phyloP scores from a whole-genome alignment of 2,888 invertebrate species.

The Sphaeridia pumilis region DNA sequence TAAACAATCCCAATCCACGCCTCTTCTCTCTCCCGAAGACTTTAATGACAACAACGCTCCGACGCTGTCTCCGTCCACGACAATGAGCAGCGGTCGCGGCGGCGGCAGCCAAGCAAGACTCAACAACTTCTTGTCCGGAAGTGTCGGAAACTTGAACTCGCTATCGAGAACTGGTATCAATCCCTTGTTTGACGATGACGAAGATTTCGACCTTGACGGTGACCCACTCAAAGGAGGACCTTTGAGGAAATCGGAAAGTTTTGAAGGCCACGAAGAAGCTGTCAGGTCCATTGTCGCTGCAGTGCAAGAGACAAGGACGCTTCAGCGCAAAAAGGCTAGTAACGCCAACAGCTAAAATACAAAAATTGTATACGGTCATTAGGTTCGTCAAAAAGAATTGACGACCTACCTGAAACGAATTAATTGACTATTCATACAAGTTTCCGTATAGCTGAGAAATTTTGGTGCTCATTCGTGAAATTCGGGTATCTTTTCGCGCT shows the following conservation, averaged over 20 bases:
- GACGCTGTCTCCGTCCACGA: too few relatives aligned
- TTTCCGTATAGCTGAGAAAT: too few relatives aligned
- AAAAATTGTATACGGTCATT: too few relatives aligned
- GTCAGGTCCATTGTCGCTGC: constrained; percentile 55
- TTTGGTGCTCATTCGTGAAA: too few relatives aligned
- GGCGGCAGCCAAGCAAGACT: background rate
- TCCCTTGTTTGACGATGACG: constrained; percentile 37
- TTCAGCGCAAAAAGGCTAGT: constrained; percentile 39
- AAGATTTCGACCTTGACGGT: constrained; percentile 17
- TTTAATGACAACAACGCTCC: background rate
- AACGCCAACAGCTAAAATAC: too few relatives aligned
- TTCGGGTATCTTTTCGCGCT: too few relatives aligned
- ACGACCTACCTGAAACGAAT: too few relatives aligned
- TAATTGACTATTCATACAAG: too few relatives aligned
- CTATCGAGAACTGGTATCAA: constrained; percentile 22
- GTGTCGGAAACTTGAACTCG: constrained; percentile 30
- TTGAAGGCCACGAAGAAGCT: constrained; percentile 58
- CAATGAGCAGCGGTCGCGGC: too few relatives aligned
- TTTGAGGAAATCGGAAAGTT: constrained; percentile 50
- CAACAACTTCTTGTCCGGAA: constrained; percentile 21
- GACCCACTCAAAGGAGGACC: constrained; percentile 24
- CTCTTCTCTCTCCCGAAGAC: constrained; percentile 33
- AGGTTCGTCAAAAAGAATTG: too few relatives aligned
- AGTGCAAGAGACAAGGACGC: constrained; percentile 51
- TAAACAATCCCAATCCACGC: constrained; percentile 20